Evolutionary conservation across 1,140 invertebrate genomes (phyloP), one percentile per base, ranked within the genome.

Genomic region (Musca vetustissima): DNA sequence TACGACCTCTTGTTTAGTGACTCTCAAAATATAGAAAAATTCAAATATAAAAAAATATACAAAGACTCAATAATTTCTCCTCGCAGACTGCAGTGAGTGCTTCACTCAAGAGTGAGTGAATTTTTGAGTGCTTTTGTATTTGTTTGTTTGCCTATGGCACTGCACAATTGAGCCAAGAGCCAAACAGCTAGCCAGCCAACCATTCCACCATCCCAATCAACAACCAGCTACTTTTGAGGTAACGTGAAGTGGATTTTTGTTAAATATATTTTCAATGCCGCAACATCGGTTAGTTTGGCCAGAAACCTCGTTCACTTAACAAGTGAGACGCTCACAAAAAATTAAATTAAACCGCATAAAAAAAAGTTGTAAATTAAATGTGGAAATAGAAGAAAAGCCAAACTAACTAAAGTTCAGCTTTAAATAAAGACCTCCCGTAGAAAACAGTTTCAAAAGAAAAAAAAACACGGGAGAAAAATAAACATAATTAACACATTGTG

Each of bases 181-280:
- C 28, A 28, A 28, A 28, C 28, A 43, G 1, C 36, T 13, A 43
- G 11, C 36, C 36, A 1, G 36, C 4, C 36, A 11, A 11, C 4
- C 36, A 11, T 3, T 9, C 28, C 9, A 9, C 28, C 28, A 32
- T 32, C 28, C 28, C 3, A 4, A 32, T 9, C 28, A 32, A 32
- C 28, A 32, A 32, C 28, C 28, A 32, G 28, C n/a, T n/a, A 32
- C 28, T 4, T 43, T 52, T 61, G 57, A 17, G 11, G 17, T 36
- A 17, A 36, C n/a, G 21, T 43, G 57, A 61, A 19, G 28, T 61
- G 15, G 28, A 61, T 61, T 61, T 49, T 74, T 73, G 64, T 79
- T 79, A 79, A 79, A 79, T 77, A 79, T 72, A 73, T 75, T 77
- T 79, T 79, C 77, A 79, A 72, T 67, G 69, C 71, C 65, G 75